These are phyloP conservation scores for Leontocebus nigricollis DNA, from an alignment of 2,797 vertebrate species.

Conservation along the genomic window DNA sequence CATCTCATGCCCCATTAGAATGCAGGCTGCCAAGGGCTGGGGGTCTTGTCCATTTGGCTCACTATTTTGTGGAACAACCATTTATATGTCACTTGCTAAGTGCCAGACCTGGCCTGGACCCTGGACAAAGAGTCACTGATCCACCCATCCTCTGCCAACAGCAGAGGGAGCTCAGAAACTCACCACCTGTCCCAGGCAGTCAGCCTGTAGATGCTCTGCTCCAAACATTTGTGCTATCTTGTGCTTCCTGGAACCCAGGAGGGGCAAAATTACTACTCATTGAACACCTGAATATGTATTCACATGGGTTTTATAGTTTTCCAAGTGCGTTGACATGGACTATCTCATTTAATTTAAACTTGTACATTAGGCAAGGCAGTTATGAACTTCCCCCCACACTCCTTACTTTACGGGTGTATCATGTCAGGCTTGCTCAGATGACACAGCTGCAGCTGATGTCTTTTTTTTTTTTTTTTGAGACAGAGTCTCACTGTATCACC, in stretches of 20 bases:
- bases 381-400: not conserved
- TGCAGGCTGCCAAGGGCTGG: not conserved
- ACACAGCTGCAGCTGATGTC: not conserved
- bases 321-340: not conserved
- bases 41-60: no score
- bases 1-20: not conserved
- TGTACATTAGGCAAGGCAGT: not conserved
- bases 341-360: not conserved
- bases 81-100: not conserved
- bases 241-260: not conserved
- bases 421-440: not conserved
- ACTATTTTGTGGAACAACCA: not conserved
- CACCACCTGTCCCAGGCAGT: fast-evolving
- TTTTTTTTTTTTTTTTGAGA: not conserved
- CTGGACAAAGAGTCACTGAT: not conserved
- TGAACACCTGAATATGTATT: not conserved
- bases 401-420: no score
- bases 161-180: not conserved
- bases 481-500: no score
- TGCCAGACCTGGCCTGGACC: not conserved
- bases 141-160: fast-evolving
- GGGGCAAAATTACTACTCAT: not conserved
- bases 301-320: not conserved
- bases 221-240: not conserved
- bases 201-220: not conserved